Evolutionary conservation across 1,140 invertebrate species (phyloP), one percentile per base, ranked within the genome.

Genomic region (Amphibalanus amphitrite): DNA sequence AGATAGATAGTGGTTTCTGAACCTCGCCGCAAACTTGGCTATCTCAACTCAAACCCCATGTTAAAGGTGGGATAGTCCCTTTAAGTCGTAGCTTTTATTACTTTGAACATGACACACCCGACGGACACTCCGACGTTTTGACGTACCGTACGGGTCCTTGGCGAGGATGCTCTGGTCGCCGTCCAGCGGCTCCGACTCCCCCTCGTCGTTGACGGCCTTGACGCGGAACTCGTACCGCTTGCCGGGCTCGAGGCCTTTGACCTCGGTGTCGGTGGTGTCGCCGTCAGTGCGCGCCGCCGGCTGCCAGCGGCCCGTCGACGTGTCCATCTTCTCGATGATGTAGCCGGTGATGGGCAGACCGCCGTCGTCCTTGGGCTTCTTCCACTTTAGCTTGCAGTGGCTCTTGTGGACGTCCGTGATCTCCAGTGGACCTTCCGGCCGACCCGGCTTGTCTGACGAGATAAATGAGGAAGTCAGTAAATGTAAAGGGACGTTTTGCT

Each of bases 191-290:
- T 94, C 91, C 0, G 93, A 95, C 82, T 96, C 92, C 28, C 95
- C 95, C 80, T 96, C 94, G 76, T 96, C 93, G 81, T 98, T 98
- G 0, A 93, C 85, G 23, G 95, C 95, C 78, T 91, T 91, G 0
- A 98, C 93, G 72, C 95, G 85, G 85, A 98, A 98, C 75, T 96
- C 89, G 78, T 97, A 97, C 67, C 93, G 93, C 78, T 92, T 90
- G 71, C 91, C 90, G 69, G 92, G 92, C 81, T 94, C 90, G 23
- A 99, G 83, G 65, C 93, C 90, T 70, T 88, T 93, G 29, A 98
- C 87, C 76, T 89, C 87, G 74, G 89, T 86, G 76, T 95, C 91
- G 0, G 90, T 90, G 77, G 91, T 90, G 71, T 89, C 89, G 8
- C 93, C 90, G 78, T 93, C 90, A n/a, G 89, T 87, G 75, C 83